Conservation (phyloP, 2,113 vertebrate genomes). For the Cairina moschata region DNA sequence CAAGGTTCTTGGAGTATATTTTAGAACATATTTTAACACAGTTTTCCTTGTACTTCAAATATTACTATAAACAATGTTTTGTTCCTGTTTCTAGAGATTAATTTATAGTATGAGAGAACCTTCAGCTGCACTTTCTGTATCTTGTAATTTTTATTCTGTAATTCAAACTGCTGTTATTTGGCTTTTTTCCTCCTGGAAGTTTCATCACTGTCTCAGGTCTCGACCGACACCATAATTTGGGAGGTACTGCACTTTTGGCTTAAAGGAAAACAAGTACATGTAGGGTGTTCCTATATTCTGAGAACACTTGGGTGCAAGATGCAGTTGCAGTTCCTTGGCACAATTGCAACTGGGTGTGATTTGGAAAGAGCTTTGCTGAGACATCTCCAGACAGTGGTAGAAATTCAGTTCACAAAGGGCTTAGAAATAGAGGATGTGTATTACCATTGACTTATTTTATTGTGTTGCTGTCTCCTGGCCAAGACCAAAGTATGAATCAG, state of each 20-base stretch:
- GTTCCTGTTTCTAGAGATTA: background rate
- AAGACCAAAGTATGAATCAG: background rate
- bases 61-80: background rate
- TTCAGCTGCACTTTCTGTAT: background rate
- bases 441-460: background rate
- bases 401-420: background rate
- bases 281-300: background rate
- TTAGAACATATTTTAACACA: background rate
- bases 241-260: background rate
- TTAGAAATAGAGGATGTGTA: background rate
- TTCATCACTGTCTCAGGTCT: background rate
- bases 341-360: background rate
- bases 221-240: background rate
- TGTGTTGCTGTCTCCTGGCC: rapidly evolving
- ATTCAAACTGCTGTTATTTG: background rate
- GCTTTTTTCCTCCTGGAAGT: background rate
- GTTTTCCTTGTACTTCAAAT: background rate
- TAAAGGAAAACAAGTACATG: background rate
- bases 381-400: background rate
- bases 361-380: background rate
- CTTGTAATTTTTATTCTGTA: background rate
- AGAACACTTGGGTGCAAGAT: background rate
- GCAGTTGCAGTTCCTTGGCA: background rate
- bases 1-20: background rate
- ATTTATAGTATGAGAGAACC: background rate